Conservation (phyloP, 1,140 invertebrate genomes). For the Macrostomum lignano region DNA sequence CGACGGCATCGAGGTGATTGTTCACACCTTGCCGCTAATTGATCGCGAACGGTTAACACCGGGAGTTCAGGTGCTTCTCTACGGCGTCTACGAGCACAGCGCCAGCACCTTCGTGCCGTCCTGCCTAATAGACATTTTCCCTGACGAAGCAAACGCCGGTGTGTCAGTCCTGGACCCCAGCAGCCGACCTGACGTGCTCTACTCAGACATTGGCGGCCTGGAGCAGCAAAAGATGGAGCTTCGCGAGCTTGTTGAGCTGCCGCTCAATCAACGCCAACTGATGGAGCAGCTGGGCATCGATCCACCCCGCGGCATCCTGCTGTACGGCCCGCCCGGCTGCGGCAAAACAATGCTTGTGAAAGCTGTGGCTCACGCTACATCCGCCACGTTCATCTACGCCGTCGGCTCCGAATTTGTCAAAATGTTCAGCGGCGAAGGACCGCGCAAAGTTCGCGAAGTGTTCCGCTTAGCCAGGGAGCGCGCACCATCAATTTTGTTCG, state of each 20-base stretch:
- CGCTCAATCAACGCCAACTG: constrained; percentile 14
- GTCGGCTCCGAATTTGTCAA: constrained; percentile 46
- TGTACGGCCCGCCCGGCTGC: constrained; percentile 47
- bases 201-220: not conserved
- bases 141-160: too few species aligned
- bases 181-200: too few species aligned
- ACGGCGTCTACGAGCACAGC: too few species aligned
- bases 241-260: constrained; percentile 20
- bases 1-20: too few species aligned
- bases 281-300: constrained; percentile 15
- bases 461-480: constrained; percentile 10
- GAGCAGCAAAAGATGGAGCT: not conserved
- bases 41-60: too few species aligned
- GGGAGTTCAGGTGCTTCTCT: too few species aligned
- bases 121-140: too few species aligned
- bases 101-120: too few species aligned
- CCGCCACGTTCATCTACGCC: constrained; percentile 31
- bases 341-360: constrained; percentile 42
- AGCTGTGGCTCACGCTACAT: constrained; percentile 30
- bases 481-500: constrained; percentile 19
- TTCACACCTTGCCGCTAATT: too few species aligned
- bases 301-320: constrained; percentile 30
- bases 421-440: not conserved
- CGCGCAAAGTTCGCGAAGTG: not conserved
- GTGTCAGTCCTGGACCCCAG: too few species aligned